Base-by-base conservation (phyloP, 2,888 invertebrate genomes). In the Tribolium freemani region DNA sequence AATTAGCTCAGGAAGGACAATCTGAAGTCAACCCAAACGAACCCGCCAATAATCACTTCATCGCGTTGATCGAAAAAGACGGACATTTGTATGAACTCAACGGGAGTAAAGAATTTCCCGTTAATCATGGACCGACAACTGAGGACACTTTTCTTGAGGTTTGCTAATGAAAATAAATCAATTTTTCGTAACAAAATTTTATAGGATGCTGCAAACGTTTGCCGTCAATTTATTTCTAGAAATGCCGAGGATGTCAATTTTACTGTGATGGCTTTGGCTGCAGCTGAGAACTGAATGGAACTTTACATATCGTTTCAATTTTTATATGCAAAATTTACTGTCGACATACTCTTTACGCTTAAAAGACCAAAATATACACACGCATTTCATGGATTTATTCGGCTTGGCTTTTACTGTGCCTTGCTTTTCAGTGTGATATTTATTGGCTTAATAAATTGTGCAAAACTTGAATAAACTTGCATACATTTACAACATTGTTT, bases 211-310 rank as follows among this genome's bases (percentile, higher is more conserved):
- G 94, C 94, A 31, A 91, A 90, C 78, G 91, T 97, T 5, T 96
- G 96, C 86, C 91, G 93, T 83, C 89, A 92, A 80, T 97, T 96
- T 83, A 97, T 98, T 91, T 91, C 91, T 46, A 90, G 95, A 77
- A 96, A 97, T 86, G 95, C 97, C 0, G 91, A 93, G 74, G 94
- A 97, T 86, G 88, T 97, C 67, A 93, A 94, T 83, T 98, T 98
- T 84, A 96, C 96, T 44, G 91, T 97, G 51, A 91, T 96, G 83
- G 97, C 97, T 74, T 88, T 98, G 72, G 88, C 92, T 79, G 90
- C 90, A 63, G 83, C 88, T 9, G 87, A 85, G 11, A 76, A 80
- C 56, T 82, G 77, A 81, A 8, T 5, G 45, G 6, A 45, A 45
- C 2, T 44, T 9, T 44, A n/a, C 11, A 10, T 45, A 26, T 45